These are phyloP conservation scores for Clivina fossor DNA, from an alignment of 2,888 invertebrate genomes.

Conservation along the genomic window DNA sequence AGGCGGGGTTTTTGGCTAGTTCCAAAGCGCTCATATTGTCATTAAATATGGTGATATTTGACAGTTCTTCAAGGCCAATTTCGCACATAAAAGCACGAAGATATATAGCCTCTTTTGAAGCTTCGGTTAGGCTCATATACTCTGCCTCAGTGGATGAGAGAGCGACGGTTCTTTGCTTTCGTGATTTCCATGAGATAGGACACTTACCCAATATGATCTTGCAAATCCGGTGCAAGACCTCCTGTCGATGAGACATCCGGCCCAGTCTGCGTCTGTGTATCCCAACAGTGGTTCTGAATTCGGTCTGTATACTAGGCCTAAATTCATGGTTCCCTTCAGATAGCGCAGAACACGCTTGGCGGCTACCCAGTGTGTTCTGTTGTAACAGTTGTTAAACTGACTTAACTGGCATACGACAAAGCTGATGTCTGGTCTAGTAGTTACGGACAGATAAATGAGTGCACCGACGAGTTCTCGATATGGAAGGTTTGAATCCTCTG, in stretches of 20 bases:
- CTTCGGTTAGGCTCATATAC: constrained; percentile 37
- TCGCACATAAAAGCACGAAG: too few species aligned
- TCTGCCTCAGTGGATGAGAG: constrained; percentile 39
- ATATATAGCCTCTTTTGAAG: constrained; percentile 38
- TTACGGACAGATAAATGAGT: too few species aligned
- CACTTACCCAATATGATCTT: constrained; percentile 32
- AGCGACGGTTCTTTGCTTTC: constrained; percentile 41
- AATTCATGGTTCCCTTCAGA: constrained; percentile 34
- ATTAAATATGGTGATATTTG: too few species aligned
- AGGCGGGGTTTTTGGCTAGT: too few species aligned
- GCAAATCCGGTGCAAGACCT: constrained; percentile 40
- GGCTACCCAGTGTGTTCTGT: constrained; percentile 38
- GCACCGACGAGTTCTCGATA: too few species aligned
- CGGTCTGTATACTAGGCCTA: constrained; percentile 39
- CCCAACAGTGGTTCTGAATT: constrained; percentile 32
- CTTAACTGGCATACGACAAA: not conserved
- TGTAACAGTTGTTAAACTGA: not conserved
- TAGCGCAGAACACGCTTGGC: constrained; percentile 45
- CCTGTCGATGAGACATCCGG: constrained; percentile 31
- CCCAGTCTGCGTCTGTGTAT: constrained; percentile 44
- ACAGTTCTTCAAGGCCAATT: too few species aligned
- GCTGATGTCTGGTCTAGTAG: not conserved
- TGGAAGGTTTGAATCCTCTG: too few species aligned
- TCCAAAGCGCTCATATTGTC: too few species aligned
- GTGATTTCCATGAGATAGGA: constrained; percentile 36